These are phyloP conservation scores for Myotis davidii DNA, from an alignment of 2,113 vertebrate genomes.

Conservation along the genomic window DNA sequence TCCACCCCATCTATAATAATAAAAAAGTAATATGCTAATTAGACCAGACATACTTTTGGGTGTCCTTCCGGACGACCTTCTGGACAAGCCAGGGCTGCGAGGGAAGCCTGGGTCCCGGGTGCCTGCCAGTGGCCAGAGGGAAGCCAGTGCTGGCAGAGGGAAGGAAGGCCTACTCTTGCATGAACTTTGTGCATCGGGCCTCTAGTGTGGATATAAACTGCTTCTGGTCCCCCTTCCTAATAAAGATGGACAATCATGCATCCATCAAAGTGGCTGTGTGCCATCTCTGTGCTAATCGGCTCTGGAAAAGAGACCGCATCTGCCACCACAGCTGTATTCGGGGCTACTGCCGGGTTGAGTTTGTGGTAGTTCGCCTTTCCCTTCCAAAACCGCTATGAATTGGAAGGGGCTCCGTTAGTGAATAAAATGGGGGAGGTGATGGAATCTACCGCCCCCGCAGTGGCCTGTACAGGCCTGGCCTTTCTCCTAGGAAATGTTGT, in stretches of 20 bases:
- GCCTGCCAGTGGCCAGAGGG: no score
- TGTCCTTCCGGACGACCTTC: no score
- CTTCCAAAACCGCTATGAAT: not conserved
- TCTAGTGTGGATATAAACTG: not conserved
- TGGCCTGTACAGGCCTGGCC: not conserved
- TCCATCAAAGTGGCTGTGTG: accelerated
- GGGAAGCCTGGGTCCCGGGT: no score
- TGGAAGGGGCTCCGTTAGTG: not conserved
- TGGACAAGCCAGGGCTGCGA: no score
- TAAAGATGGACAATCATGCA: not conserved
- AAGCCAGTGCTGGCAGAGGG: no score
- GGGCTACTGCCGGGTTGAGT: not conserved
- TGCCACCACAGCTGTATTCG: not conserved
- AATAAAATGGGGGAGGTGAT: not conserved
- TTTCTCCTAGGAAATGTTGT: not conserved
- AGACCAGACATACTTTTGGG: no score
- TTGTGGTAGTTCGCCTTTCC: not conserved
- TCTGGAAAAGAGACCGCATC: not conserved
- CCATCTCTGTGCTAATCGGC: accelerated
- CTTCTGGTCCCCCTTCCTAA: not conserved
- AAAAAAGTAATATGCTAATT: no score
- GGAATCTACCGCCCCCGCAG: accelerated
- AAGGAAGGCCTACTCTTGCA: no score
- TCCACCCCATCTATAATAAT: not conserved
- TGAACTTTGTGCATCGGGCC: no score